phyloP scores from a whole-genome alignment of 2,113 vertebrate species.

The Melanostigma gelatinosum region DNA sequence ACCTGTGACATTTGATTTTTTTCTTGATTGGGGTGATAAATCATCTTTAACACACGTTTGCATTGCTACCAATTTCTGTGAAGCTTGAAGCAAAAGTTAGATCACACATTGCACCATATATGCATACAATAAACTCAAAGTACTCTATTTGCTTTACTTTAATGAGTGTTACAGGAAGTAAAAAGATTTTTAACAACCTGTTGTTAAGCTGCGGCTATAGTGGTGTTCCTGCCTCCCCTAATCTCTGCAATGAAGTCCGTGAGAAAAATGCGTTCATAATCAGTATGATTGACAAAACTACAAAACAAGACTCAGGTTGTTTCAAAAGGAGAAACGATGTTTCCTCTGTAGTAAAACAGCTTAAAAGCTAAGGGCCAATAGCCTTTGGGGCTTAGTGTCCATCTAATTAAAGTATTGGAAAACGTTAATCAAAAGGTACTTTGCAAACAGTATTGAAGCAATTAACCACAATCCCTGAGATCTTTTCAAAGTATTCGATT shows the following conservation, averaged over 20 bases:
- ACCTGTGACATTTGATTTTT: not conserved
- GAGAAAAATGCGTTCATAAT: constrained; percentile 19
- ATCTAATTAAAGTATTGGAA: constrained; percentile 43
- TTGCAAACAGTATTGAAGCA: constrained; percentile 39
- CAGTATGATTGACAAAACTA: not conserved
- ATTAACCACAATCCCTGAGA: constrained; percentile 25
- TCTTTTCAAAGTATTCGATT: constrained; percentile 38
- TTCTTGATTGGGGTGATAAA: constrained; percentile 11
- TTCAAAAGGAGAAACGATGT: constrained; percentile 4
- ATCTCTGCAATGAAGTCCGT: not conserved
- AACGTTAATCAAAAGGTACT: constrained; percentile 42
- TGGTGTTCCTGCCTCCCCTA: not conserved
- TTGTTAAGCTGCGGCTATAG: not conserved
- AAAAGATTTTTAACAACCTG: constrained; percentile 20
- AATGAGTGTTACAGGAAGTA: not conserved
- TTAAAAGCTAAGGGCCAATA: constrained; percentile 22
- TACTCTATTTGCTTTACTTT: not conserved
- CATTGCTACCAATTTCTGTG: not conserved
- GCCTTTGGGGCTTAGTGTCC: constrained; percentile 36
- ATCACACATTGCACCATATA: not conserved
- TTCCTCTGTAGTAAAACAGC: constrained; percentile 9
- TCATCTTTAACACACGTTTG: not conserved
- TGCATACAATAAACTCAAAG: not conserved
- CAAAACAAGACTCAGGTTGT: constrained; percentile 9
- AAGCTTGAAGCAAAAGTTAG: not conserved